Conservation (phyloP, 2,888 invertebrate species). For the Apodemia hepburni region DNA sequence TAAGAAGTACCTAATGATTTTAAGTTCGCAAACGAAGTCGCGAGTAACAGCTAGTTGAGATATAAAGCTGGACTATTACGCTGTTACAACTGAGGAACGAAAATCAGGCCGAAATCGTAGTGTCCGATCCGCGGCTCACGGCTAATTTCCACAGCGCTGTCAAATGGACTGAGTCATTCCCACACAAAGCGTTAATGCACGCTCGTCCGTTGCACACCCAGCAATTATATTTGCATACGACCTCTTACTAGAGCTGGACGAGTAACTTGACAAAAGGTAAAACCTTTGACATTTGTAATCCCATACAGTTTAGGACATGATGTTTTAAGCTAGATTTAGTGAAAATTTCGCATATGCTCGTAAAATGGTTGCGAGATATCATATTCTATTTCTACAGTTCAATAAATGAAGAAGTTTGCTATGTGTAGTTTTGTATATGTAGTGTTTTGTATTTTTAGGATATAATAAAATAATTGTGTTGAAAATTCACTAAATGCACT, state of each 20-base stretch:
- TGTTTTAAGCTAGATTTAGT: neutral
- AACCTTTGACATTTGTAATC: conserved; percentile 27
- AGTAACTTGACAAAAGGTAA: conserved; percentile 24
- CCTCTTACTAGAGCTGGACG: conserved; percentile 34
- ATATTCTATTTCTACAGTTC: neutral
- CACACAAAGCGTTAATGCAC: conserved; percentile 63
- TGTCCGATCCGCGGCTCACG: conserved; percentile 42
- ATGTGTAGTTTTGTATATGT: too few relatives aligned
- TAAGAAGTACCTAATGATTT: too few relatives aligned
- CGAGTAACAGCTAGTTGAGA: too few relatives aligned
- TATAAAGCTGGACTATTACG: neutral
- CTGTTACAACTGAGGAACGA: neutral
- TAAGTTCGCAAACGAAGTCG: too few relatives aligned
- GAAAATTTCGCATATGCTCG: neutral
- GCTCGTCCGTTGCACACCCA: conserved; percentile 57
- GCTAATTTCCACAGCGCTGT: conserved; percentile 64
- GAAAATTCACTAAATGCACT: too few relatives aligned
- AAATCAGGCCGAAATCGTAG: conserved; percentile 38
- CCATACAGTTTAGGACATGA: neutral
- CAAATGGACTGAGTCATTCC: conserved; percentile 69
- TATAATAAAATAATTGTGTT: too few relatives aligned
- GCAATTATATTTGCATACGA: conserved; percentile 66
- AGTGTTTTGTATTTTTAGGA: neutral
- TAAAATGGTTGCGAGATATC: neutral
- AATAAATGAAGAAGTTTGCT: neutral